Evolutionary conservation across 2,797 vertebrate genomes (phyloP).

Genomic region (Sebastiscus tertius): DNA sequence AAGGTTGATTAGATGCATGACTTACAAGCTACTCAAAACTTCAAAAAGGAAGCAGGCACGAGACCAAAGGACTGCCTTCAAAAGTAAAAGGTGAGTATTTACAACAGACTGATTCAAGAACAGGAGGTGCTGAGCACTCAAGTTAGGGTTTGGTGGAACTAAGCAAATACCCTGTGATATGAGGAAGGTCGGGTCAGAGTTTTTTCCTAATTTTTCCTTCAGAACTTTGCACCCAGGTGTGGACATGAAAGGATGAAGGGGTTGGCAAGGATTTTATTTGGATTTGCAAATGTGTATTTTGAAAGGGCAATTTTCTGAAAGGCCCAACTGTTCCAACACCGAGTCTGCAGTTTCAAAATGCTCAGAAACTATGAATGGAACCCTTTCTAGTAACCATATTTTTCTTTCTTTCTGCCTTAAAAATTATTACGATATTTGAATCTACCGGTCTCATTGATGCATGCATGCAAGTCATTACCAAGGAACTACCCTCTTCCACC

Average conservation of each 20-base stretch:
- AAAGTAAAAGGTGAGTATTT: conserved; percentile 48
- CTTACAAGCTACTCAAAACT: conserved; percentile 32
- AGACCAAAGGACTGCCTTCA: conserved; percentile 48
- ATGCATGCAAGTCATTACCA: conserved; percentile 31
- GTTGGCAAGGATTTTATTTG: conserved; percentile 79
- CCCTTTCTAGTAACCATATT: conserved; percentile 66
- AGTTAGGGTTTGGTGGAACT: conserved; percentile 67
- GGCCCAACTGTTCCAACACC: conserved; percentile 73
- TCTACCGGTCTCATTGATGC: conserved; percentile 26
- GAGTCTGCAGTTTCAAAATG: conserved; percentile 69
- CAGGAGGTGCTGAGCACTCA: conserved; percentile 61
- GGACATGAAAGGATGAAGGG: conserved; percentile 81
- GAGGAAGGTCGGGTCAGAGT: conserved; percentile 71
- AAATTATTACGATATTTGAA: conserved; percentile 44
- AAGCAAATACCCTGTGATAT: conserved; percentile 79
- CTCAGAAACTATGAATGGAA: conserved; percentile 79
- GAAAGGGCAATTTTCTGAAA: conserved; percentile 76
- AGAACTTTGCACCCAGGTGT: conserved; percentile 82
- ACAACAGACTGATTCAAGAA: conserved; percentile 62
- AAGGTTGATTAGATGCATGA: conserved; percentile 17
- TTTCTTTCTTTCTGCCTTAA: conserved; percentile 58
- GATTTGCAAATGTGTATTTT: conserved; percentile 76
- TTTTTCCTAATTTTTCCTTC: conserved; percentile 46
- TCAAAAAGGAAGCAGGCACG: conserved; percentile 53
- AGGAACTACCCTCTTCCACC: conserved; percentile 33